A percentile compares a stretch with the other conserved stretches of the same genome.
phyloP scores from a whole-genome alignment of 2,113 vertebrate genomes.

The Fulica atra region DNA sequence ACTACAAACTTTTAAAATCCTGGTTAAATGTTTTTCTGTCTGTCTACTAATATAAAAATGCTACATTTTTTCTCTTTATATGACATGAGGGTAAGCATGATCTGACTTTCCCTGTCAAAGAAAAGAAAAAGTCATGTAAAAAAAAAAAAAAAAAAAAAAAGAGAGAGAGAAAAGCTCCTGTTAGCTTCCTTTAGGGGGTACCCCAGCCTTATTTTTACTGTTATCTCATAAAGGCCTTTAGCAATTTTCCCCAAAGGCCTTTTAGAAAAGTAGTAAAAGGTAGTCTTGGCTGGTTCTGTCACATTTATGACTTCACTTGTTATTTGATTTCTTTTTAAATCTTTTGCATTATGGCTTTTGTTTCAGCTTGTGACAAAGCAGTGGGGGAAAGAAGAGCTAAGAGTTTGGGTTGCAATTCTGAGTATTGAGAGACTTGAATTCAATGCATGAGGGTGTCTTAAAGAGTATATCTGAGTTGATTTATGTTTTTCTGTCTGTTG shows the following conservation, averaged over 20 bases:
- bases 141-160: neutral
- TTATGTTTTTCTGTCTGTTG: neutral
- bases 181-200: neutral
- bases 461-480: neutral
- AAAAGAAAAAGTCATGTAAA: neutral
- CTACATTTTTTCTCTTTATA: neutral
- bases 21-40: neutral
- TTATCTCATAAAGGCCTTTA: neutral
- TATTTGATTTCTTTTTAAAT: constrained; percentile 23
- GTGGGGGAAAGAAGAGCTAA: neutral
- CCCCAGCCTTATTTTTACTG: neutral
- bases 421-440: neutral
- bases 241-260: neutral
- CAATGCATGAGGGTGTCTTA: neutral
- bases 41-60: neutral
- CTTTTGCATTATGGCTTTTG: neutral
- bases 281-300: neutral
- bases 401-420: neutral
- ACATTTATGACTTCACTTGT: constrained; percentile 4
- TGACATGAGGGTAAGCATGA: neutral
- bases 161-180: fast-evolving
- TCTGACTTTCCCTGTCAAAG: neutral
- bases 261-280: neutral
- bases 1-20: neutral
- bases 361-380: neutral